These are phyloP conservation scores for Mactromeris polynyma DNA, from an alignment of 2,888 invertebrate genomes.

Conservation along the genomic window DNA sequence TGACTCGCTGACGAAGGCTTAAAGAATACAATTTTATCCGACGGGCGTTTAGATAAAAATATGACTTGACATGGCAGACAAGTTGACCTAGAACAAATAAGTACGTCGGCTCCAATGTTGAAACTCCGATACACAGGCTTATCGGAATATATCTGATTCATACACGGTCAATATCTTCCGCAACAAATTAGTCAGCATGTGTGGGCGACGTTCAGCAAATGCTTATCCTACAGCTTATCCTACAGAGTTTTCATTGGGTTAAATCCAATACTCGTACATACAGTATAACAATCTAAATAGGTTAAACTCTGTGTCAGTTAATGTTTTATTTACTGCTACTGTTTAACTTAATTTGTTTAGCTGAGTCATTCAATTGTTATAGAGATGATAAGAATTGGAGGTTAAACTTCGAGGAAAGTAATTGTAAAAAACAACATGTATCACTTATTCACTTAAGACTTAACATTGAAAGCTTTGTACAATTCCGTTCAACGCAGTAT, in stretches of 20 bases:
- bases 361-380: neutral
- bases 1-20: no score
- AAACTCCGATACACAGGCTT: no score
- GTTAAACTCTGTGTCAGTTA: neutral
- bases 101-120: no score
- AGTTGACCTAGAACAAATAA: no score
- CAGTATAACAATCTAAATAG: neutral
- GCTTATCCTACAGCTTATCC: constrained; percentile 16
- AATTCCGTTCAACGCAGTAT: neutral
- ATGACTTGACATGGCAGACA: no score
- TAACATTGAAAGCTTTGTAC: neutral
- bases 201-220: neutral
- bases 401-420: neutral
- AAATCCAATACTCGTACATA: no score
- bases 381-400: neutral
- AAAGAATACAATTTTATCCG: no score
- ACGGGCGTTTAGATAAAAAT: no score
- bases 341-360: neutral
- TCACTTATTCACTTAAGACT: neutral
- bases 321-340: neutral
- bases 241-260: no score
- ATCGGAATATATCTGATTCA: neutral
- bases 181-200: neutral
- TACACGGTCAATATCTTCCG: neutral
- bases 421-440: neutral